Conservation (phyloP, 2,888 invertebrate genomes). For the Sarcophaga subvicina region DNA sequence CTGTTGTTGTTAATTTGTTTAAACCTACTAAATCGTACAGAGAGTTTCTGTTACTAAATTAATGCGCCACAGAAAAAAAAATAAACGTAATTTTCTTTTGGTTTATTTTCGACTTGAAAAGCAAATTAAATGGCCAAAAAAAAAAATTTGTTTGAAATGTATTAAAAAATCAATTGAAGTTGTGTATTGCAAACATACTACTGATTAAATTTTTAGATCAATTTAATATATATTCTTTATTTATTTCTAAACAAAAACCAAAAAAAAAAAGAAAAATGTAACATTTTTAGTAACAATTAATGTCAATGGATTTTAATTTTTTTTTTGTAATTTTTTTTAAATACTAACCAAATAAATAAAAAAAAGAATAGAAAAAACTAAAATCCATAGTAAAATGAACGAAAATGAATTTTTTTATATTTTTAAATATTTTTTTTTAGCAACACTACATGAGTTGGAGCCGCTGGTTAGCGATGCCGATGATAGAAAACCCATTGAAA, state of each 20-base stretch:
- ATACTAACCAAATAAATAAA: conserved; percentile 27
- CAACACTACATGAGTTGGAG: conserved; percentile 85
- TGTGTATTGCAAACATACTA: conserved; percentile 66
- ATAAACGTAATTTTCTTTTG: neutral
- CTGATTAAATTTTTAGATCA: conserved; percentile 70
- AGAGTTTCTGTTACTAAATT: conserved; percentile 37
- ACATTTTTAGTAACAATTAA: conserved; percentile 55
- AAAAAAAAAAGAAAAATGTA: neutral
- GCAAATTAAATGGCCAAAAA: neutral
- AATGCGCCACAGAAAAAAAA: neutral
- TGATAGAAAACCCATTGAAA: conserved; percentile 82
- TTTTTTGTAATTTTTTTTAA: conserved; percentile 12
- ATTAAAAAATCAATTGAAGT: conserved; percentile 21
- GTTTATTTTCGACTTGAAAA: conserved; percentile 6
- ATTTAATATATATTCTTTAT: conserved; percentile 40
- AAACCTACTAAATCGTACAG: conserved; percentile 40
- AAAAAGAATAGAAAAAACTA: neutral
- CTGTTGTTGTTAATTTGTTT: conserved; percentile 68
- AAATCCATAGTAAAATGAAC: conserved; percentile 61
- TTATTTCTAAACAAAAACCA: conserved; percentile 31
- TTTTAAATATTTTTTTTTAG: conserved; percentile 77
- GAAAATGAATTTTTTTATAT: conserved; percentile 75
- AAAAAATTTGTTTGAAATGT: no score
- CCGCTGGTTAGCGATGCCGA: conserved; percentile 88
- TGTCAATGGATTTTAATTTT: conserved; percentile 59